Conservation (phyloP, 2,888 invertebrate genomes). For the Pristionchus fissidentatus region DNA sequence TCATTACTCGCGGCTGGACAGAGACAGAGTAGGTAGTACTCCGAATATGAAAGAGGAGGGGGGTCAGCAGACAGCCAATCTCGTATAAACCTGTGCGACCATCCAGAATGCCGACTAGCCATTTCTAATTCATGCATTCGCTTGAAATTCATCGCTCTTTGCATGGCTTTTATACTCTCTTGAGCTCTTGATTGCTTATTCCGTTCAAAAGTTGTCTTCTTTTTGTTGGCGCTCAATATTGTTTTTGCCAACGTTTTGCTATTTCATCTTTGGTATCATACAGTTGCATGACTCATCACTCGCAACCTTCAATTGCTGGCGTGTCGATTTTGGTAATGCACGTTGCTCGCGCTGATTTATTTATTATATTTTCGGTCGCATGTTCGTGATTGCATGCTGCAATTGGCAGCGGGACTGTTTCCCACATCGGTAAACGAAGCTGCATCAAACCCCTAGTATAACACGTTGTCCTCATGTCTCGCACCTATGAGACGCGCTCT, state of each 20-base stretch:
- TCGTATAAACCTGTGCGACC: too few species aligned
- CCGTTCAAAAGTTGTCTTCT: neutral
- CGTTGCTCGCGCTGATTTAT: neutral
- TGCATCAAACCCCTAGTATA: neutral
- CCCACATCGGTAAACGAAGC: neutral
- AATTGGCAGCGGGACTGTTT: constrained; percentile 22
- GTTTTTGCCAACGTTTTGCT: neutral
- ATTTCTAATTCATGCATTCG: constrained; percentile 13
- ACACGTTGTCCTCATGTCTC: too few species aligned
- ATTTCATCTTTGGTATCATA: neutral
- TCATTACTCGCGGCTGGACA: neutral
- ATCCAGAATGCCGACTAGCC: neutral
- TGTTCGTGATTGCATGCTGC: constrained; percentile 17
- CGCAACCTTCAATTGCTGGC: neutral
- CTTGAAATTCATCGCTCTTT: neutral
- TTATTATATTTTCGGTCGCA: neutral
- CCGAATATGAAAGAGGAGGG: too few species aligned
- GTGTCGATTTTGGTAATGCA: neutral
- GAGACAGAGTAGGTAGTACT: neutral
- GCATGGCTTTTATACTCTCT: neutral
- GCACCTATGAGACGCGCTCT: neutral
- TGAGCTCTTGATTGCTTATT: neutral
- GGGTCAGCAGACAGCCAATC: too few species aligned
- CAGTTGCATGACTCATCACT: neutral
- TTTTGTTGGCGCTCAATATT: neutral